Evolutionary conservation across 2,888 invertebrate genomes (phyloP), one percentile per base, ranked within the genome.

Genomic region (Cryptosula pallasiana): DNA sequence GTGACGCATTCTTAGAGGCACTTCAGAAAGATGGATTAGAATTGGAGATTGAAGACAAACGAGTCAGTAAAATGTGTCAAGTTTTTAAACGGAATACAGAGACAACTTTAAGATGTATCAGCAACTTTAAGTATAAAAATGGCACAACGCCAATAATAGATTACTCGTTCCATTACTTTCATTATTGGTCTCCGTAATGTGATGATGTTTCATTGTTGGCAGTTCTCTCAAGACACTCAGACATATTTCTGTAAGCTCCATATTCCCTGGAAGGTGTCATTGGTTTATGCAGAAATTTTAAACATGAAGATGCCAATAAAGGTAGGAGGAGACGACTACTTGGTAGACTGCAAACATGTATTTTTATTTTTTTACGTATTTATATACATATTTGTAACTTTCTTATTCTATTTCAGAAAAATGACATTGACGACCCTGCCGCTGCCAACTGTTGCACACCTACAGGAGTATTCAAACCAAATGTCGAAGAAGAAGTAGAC

Each of bases 291-390:
- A 74, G 96, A 96, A 86, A 92, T 95, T 79, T 88, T 96, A 78
- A 95, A 95, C 84, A 87, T 95, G 32, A 88, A 94, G 82, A 91
- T 95, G 91, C 95, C 95, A 1, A 95, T 96, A 88, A 91, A 91
- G 88, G 90, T 92, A 82, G 81, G 80, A 69, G 13, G n/a, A n/a
- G n/a, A n/a, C n/a, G n/a, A n/a, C n/a, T n/a, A n/a, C n/a, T n/a
- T n/a, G n/a, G n/a, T n/a, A n/a, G n/a, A n/a, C n/a, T n/a, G n/a
- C n/a, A n/a, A n/a, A n/a, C n/a, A n/a, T n/a, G n/a, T n/a, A n/a
- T n/a, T n/a, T n/a, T n/a, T n/a, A n/a, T n/a, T n/a, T n/a, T n/a
- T n/a, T n/a, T n/a, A n/a, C n/a, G n/a, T n/a, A n/a, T n/a, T n/a
- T n/a, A n/a, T n/a, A n/a, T n/a, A n/a, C n/a, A n/a, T n/a, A n/a